Evolutionary conservation across 1,140 invertebrate genomes (phyloP).

Genomic region (Melanaphis sacchari): DNA sequence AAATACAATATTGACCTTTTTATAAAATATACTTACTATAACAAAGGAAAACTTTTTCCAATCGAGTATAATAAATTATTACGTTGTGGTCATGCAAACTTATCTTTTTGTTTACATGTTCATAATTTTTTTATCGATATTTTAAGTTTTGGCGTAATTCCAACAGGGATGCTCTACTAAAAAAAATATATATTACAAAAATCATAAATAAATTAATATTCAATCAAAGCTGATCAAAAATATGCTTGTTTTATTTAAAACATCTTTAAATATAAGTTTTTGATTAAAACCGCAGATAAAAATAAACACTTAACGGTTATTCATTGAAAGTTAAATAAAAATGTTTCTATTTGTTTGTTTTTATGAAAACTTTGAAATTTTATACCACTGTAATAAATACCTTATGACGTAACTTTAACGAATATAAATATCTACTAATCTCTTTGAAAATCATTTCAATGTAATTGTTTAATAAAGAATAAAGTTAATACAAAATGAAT

Average conservation of each 20-base stretch:
- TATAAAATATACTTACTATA: background rate
- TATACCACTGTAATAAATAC: background rate
- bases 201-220: constrained; percentile 1
- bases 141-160: background rate
- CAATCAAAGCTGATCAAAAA: background rate
- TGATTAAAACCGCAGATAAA: background rate
- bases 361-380: background rate
- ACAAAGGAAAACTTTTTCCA: constrained; percentile 4
- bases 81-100: background rate
- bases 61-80: constrained; percentile 11
- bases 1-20: constrained; percentile 10
- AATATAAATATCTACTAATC: background rate
- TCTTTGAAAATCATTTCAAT: background rate
- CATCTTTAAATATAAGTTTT: background rate
- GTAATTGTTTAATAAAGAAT: background rate
- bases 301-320: background rate
- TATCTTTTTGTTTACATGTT: constrained; percentile 27
- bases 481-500: background rate
- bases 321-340: background rate
- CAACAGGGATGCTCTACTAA: constrained; percentile 16
- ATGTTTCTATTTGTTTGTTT: background rate
- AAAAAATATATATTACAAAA: background rate
- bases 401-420: background rate
- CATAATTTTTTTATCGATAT: background rate
- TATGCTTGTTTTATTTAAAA: background rate